Evolutionary conservation across 2,888 invertebrate genomes (phyloP), one percentile per base, ranked within the genome.

Genomic region (Drosophila meridionalis): DNA sequence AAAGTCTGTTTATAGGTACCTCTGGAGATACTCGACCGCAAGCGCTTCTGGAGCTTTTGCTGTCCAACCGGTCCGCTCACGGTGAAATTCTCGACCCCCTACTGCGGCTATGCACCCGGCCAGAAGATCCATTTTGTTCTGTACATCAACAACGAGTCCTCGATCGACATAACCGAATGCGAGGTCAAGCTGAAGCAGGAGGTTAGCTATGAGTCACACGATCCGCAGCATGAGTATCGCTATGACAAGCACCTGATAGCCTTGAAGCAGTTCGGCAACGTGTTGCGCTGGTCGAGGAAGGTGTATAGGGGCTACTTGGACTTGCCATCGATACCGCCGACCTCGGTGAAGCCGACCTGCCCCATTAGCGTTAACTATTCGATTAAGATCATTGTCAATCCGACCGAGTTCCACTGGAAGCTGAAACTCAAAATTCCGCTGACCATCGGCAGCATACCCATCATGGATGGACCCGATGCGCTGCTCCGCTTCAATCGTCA

Each of bases 61-160:
- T 93, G 93, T 56, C 92, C 93, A 40, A 93, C 93, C 14, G 93
- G 93, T 3, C 93, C 93, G 58, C 63, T 93, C 40, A 92, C 92
- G 9, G 92, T 92, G n/a, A 93, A 92, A 72, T 93, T 93, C 74
- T 92, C 92, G 34, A 92, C 92, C 11, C 96, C 97, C 0, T 95
- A 95, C 58, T 95, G 95, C 28, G 97, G 97, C 9, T 96, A 95
- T 92, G 96, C 96, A 47, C 95, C 96, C 2, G 97, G 97, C 0
- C 97, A 97, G 93, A 94, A 94, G 68, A 95, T 97, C 2, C 95
- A 96, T 1, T 93, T 97, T 50, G 94, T 94, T 73, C 94, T 96
- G 11, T 95, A 96, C 85, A 94, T 96, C 43, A 96, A 96, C 83
- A 97, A 97, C 93, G 95, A 95, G 88, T 96, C 96, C 67, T 95